These are phyloP conservation scores for Xanthorhoe designata DNA, from an alignment of 2,888 invertebrate genomes.

Conservation along the genomic window DNA sequence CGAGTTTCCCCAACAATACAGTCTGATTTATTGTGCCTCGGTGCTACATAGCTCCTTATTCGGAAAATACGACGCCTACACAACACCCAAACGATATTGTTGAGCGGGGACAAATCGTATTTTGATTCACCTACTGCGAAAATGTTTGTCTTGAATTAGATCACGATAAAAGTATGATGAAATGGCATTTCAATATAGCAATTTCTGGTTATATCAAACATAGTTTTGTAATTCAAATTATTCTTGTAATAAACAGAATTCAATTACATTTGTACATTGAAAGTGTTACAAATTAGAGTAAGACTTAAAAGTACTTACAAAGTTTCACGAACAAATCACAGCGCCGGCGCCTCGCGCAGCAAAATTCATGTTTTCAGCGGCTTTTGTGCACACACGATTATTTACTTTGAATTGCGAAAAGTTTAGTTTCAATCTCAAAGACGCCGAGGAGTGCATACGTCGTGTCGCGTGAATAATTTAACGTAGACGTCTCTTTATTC, in stretches of 20 bases:
- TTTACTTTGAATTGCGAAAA: conserved; percentile 46
- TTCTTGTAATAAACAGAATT: not conserved
- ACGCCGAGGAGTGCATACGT: conserved; percentile 49
- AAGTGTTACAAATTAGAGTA: conserved; percentile 19
- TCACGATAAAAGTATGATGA: not conserved
- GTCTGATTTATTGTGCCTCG: conserved; percentile 65
- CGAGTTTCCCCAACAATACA: conserved; percentile 66
- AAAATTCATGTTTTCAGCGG: conserved; percentile 39
- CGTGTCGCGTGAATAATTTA: conserved; percentile 71
- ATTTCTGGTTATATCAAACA: not conserved
- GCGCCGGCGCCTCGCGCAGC: conserved; percentile 18
- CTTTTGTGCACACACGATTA: conserved; percentile 39
- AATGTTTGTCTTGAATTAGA: conserved; percentile 37
- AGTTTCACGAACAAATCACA: conserved; percentile 24
- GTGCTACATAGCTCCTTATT: conserved; percentile 62
- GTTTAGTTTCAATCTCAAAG: conserved; percentile 48
- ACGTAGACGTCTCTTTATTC: conserved; percentile 70
- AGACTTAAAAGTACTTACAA: conserved; percentile 21
- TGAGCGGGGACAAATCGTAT: conserved; percentile 46
- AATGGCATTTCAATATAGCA: not conserved
- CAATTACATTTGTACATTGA: conserved; percentile 6
- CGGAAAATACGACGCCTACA: conserved; percentile 58
- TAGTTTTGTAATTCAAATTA: not conserved
- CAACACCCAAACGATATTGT: conserved; percentile 56
- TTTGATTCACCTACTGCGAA: conserved; percentile 41